These are phyloP conservation scores for Holothuria leucospilota DNA, from an alignment of 53 echinoderm and acorn worm species.

Conservation along the genomic window DNA sequence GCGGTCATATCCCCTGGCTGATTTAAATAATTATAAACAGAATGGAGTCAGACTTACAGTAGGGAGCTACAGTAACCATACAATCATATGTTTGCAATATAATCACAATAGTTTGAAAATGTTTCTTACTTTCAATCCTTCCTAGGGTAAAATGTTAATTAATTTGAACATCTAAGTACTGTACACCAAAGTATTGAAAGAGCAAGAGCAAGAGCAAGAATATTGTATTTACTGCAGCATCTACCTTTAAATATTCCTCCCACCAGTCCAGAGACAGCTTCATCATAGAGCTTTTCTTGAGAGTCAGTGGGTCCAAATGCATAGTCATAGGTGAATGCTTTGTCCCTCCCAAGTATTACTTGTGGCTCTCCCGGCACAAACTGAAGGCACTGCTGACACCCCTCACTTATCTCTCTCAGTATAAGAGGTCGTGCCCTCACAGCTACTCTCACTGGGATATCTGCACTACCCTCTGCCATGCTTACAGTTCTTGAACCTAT, in stretches of 20 bases:
- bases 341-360: constrained; percentile 92
- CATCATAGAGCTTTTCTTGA: constrained; percentile 74
- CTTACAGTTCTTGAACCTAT: too few relatives aligned
- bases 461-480: constrained; percentile 42
- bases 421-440: constrained; percentile 84
- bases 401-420: constrained; percentile 85
- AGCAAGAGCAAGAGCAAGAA: too few relatives aligned
- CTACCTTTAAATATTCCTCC: constrained; percentile 97
- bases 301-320: constrained; percentile 73
- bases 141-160: too few relatives aligned
- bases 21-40: too few relatives aligned
- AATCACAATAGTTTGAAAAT: too few relatives aligned
- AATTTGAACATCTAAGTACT: too few relatives aligned
- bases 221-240: background rate
- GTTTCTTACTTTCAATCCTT: too few relatives aligned
- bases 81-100: too few relatives aligned
- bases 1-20: too few relatives aligned
- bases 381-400: constrained; percentile 82
- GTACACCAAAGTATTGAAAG: too few relatives aligned
- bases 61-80: too few relatives aligned
- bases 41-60: too few relatives aligned
- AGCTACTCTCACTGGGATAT: constrained; percentile 91
- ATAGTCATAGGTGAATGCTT: constrained; percentile 97
- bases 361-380: constrained; percentile 87
- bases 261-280: constrained; percentile 73